Percentiles rank a stretch among this genome's conserved stretches.
These are phyloP conservation scores for western clawed frog (Xenopus tropicalis) DNA, from an alignment of 2,113 vertebrate genomes.

Conservation along the genomic window UCB_Xtro_10.0 CM004450.2:113672001-113672500, in stretches of 20 bases:
- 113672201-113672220: constrained; percentile 40
- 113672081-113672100: not conserved
- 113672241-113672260: constrained; percentile 51
- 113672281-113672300: constrained; percentile 50
- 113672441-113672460: no score
- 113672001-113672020: no score
- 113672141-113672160: constrained; percentile 29
- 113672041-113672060: no score
- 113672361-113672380: not conserved
- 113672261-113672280: constrained; percentile 33
- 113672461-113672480: no score
- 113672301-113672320: constrained; percentile 20
- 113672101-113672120: not conserved
- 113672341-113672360: not conserved
- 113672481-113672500: no score
- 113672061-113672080: no score
- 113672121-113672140: constrained; percentile 18
- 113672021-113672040: no score
- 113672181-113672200: constrained; percentile 30
- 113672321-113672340: not conserved
- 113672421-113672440: no score
- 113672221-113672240: constrained; percentile 41
- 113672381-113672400: not conserved
- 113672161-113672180: constrained; percentile 48
- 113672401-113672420: not conserved